Evolutionary conservation across 35 echinoderm and acorn worm genomes (phyloP), one percentile per base, ranked within the genome.

Genomic region (Holothuria glaberrima): DNA sequence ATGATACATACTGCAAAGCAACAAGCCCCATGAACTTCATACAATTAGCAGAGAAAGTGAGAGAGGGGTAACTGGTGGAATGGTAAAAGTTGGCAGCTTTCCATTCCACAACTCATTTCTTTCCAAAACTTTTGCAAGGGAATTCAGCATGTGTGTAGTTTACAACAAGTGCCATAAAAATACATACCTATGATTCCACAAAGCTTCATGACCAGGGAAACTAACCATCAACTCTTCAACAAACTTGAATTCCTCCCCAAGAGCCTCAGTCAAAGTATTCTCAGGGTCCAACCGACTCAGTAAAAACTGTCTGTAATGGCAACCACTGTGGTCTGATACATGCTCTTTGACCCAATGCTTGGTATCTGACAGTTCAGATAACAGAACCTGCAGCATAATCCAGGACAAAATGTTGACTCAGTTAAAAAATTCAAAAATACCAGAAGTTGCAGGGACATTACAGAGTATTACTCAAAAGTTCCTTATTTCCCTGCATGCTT

Each of bases 281-380:
- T 44, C 61, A 13, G 67, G 52, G 2, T 27, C 56, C 14, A 91
- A 41, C 26, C 64, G 9, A 4, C 75, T 58, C 35, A 97, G 30
- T 3, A 97, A 83, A 44, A 93, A 97, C 68, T 97, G 92, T 38
- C 94, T 27, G 41, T 97, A 97, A 62, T 93, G 92, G 74, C 93
- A 93, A 60, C 94, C 94, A 46, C 94, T 97, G 88, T 97, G 94
- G 65, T 97, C 94, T 41, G 94, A 97, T 20, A 97, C 76, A 30
- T 97, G 91, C 38, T 85, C 29, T 22, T 30, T 68, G 2, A 97
- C 94, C 91, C 91, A 97, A 1, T 70, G 12, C 58, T 69, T 93
- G 72, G 92, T 93, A 48, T 83, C 63, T 58, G 22, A 22, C 67
- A 93, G 89, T 64, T 97, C 94, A 21, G 84, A 81, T 50, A 80